Base-by-base conservation (phyloP, 2,888 invertebrate species). In the Pterostichus madidus region DNA sequence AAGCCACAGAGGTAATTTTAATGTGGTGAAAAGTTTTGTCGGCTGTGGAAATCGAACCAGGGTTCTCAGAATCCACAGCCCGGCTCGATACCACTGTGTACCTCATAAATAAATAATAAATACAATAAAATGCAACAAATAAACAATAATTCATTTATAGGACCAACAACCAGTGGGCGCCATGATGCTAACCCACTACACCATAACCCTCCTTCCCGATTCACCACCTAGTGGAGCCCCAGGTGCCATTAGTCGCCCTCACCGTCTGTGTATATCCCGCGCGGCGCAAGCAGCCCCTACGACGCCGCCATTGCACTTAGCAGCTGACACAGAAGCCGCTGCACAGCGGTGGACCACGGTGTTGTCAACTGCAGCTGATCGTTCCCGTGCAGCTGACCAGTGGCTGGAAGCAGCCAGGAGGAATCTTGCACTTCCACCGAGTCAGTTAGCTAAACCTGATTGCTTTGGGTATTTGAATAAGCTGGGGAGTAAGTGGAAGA, bases 391-490 rank as follows among this genome's bases (percentile, higher is more conserved):
- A 15, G 87, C 88, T 8, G 94, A 94, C 87, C 91, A 93, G 49
- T 96, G 95, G 93, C 89, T 96, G 86, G 95, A 95, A 85, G 93
- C 94, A 13, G 96, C 96, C 31, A 94, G 96, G 88, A 93, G 95
- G 84, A 95, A 96, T 89, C 93, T 97, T 87, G 94, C 95, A 84
- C 91, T 96, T 77, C 94, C 96, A n/a, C 95, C 96, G 0, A 93
- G 93, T 76, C 93, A 94, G 49, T 95, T 98, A 84, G 92, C 94
- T 13, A 92, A 95, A 84, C 96, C 98, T 0, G 98, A 98, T 88
- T 98, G 98, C 90, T 96, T 96, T 88, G 98, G 98, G n/a, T 96
- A 96, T 89, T 92, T 98, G 83, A 94, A 95, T 90, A 98, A 98
- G 90, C 92, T 98, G 85, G 95, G 95, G 76, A 95, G 94, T 84